Conservation (phyloP, 2,113 vertebrate genomes). For the Callorhinus ursinus region DNA sequence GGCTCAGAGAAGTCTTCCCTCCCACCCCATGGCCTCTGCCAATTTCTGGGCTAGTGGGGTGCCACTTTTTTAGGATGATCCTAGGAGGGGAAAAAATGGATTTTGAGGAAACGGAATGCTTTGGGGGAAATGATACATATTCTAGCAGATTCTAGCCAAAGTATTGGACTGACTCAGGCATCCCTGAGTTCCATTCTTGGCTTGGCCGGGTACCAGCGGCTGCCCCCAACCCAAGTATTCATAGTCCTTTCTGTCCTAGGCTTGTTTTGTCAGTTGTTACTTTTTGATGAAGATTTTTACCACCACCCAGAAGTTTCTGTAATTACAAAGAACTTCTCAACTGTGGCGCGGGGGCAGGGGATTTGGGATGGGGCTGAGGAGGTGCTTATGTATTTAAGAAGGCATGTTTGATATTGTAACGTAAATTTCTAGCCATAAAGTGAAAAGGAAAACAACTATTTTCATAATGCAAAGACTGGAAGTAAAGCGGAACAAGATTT, state of each 20-base stretch:
- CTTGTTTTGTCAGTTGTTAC: neutral
- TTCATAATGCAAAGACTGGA: neutral
- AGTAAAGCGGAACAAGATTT: too few relatives aligned
- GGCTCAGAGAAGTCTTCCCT: neutral
- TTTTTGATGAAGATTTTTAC: neutral
- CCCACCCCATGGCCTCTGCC: too few relatives aligned
- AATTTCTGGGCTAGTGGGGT: neutral
- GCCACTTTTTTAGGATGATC: neutral
- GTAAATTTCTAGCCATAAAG: neutral
- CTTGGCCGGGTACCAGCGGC: neutral
- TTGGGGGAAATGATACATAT: neutral
- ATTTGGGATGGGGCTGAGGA: neutral
- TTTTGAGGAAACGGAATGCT: neutral
- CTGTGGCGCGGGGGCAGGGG: neutral
- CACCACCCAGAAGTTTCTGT: neutral
- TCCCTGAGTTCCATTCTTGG: neutral
- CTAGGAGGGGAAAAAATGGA: rapidly evolving
- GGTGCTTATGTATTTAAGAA: neutral
- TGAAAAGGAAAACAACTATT: neutral
- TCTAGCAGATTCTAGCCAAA: neutral
- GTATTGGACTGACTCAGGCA: neutral
- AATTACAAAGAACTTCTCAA: neutral
- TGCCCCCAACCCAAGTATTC: neutral
- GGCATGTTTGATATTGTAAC: neutral
- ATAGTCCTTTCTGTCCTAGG: too few relatives aligned